These are phyloP conservation scores for Cynopterus sphinx DNA, from an alignment of 2,797 vertebrate species.

Conservation along the genomic window DNA sequence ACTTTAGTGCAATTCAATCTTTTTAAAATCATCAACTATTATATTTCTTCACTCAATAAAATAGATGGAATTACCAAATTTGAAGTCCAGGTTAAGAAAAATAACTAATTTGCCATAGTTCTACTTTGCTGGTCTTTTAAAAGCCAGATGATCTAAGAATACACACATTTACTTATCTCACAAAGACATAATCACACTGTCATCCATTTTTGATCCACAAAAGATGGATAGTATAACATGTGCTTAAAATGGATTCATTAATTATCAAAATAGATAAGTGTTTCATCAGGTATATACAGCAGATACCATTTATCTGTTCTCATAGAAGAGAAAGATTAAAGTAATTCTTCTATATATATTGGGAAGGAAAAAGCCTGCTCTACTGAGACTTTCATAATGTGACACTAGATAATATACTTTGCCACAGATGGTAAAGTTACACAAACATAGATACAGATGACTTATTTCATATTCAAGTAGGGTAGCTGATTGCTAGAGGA, in stretches of 20 bases:
- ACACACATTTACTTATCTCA: conserved; percentile 88
- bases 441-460: conserved; percentile 81
- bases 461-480: conserved; percentile 74
- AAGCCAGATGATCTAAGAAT: conserved; percentile 87
- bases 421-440: conserved; percentile 79
- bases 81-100: conserved; percentile 75
- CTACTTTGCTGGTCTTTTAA: conserved; percentile 85
- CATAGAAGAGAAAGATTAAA: conserved; percentile 86
- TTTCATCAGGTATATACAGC: conserved; percentile 90
- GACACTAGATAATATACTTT: conserved; percentile 80
- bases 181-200: conserved; percentile 89
- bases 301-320: conserved; percentile 89
- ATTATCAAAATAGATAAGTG: conserved; percentile 89
- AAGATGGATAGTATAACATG: conserved; percentile 87
- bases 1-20: background rate
- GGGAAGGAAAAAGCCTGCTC: conserved; percentile 76
- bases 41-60: background rate
- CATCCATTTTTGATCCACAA: conserved; percentile 88
- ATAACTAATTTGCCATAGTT: conserved; percentile 73
- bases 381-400: conserved; percentile 81
- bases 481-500: conserved; percentile 68
- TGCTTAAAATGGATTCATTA: conserved; percentile 88
- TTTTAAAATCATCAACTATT: background rate
- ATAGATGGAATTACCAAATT: conserved; percentile 41
- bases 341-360: conserved; percentile 84